Conservation (phyloP, 2,888 invertebrate species). For the Glyphotaelius pellucidus region DNA sequence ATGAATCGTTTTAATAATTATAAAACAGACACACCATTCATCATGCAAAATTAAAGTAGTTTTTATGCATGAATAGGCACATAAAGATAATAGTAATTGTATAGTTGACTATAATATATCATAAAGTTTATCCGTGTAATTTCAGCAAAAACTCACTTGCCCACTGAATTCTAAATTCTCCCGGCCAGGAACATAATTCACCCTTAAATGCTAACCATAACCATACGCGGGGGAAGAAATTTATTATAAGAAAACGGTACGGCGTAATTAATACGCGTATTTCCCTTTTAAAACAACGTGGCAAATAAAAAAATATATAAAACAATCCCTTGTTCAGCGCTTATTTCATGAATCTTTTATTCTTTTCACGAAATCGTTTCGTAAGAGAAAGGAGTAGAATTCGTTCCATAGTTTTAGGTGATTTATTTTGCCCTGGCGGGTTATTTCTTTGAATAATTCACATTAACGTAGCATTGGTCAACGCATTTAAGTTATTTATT, state of each 20-base stretch:
- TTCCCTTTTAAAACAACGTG: neutral
- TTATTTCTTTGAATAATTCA: conserved; percentile 2
- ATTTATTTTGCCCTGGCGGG: neutral
- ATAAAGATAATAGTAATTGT: neutral
- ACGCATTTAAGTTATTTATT: neutral
- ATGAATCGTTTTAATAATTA: neutral
- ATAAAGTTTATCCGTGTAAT: neutral
- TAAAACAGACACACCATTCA: neutral
- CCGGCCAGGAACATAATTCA: neutral
- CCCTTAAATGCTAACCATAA: conserved; percentile 17
- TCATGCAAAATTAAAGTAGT: neutral
- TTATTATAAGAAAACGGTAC: neutral
- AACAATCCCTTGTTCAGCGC: neutral
- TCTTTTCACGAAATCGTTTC: neutral
- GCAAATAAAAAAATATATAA: neutral
- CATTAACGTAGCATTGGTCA: conserved; percentile 2
- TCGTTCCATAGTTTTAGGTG: neutral
- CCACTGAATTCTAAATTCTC: neutral
- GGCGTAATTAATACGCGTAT: neutral
- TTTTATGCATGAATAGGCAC: neutral
- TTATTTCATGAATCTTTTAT: neutral
- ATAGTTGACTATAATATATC: neutral
- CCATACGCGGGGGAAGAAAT: neutral
- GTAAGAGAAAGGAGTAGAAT: neutral
- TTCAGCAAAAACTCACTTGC: neutral